Evolutionary conservation across 1,140 invertebrate species (phyloP).

Genomic region (Drosophila biarmipes): DNA sequence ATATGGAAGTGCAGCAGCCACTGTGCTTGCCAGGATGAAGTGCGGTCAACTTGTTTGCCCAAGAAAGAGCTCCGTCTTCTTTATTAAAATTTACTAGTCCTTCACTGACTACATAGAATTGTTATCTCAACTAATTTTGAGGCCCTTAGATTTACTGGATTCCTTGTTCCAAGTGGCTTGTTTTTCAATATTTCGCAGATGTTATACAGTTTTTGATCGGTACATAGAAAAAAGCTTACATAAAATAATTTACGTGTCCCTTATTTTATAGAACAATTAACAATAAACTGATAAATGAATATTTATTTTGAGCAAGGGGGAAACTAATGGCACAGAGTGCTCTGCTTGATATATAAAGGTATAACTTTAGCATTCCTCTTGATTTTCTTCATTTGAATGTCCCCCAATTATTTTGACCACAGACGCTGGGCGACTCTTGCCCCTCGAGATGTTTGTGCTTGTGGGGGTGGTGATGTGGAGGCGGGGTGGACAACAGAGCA

Average conservation of each 20-base stretch:
- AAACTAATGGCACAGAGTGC: not conserved
- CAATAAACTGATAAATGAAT: not conserved
- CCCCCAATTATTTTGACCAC: conserved; percentile 48
- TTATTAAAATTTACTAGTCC: conserved; percentile 1
- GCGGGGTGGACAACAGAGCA: conserved; percentile 32
- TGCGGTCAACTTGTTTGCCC: conserved; percentile 15
- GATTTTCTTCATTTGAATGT: conserved; percentile 44
- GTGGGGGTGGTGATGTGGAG: not conserved
- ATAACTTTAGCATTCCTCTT: conserved; percentile 2
- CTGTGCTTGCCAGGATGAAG: conserved; percentile 13
- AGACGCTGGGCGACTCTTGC: conserved; percentile 16
- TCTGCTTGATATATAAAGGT: not conserved
- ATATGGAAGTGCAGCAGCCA: not conserved
- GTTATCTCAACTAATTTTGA: conserved; percentile 20
- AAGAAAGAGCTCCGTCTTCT: not conserved
- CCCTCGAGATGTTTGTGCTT: conserved; percentile 16
- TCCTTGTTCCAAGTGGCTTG: too few relatives aligned
- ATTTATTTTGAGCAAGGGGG: not conserved
- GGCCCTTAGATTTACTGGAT: not conserved
- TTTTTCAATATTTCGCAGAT: too few relatives aligned
- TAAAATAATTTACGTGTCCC: too few relatives aligned
- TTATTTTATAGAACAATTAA: not conserved
- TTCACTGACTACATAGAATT: conserved; percentile 26
- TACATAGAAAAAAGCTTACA: too few relatives aligned
- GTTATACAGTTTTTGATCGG: too few relatives aligned